These are phyloP conservation scores for Drosophila mimetica DNA, from an alignment of 2,888 invertebrate species.

Conservation along the genomic window DNA sequence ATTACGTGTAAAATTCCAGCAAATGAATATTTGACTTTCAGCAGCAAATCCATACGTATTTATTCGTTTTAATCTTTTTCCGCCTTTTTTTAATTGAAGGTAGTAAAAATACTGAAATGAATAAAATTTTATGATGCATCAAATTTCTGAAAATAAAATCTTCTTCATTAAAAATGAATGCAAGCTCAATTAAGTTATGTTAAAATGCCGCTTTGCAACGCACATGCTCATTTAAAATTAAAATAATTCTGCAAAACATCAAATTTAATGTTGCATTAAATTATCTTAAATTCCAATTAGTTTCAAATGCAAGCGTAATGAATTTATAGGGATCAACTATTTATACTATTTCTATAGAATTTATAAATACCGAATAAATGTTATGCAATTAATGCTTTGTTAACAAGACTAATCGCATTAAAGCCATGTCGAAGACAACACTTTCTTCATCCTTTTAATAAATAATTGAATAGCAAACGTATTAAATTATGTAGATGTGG, in stretches of 20 bases:
- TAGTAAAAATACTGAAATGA: no score
- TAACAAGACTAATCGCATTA: no score
- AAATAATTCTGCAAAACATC: background rate
- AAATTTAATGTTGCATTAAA: background rate
- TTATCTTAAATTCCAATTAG: background rate
- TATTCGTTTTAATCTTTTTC: no score
- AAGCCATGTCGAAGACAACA: background rate
- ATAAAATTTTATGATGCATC: no score
- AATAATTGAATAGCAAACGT: background rate
- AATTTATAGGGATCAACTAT: no score
- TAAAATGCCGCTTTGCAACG: no score
- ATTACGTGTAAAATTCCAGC: background rate
- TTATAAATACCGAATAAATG: background rate
- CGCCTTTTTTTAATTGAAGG: no score
- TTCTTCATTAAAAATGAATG: no score
- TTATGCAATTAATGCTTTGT: background rate
- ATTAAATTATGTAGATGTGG: background rate
- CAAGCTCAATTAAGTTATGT: no score
- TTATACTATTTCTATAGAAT: background rate
- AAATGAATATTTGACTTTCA: background rate
- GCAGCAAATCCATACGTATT: background rate
- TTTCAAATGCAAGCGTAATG: background rate
- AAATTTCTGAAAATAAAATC: no score
- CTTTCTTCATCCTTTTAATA: background rate
- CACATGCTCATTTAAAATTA: background rate